Conservation (phyloP, 2,113 vertebrate species). For the Megalops atlanticus region DNA sequence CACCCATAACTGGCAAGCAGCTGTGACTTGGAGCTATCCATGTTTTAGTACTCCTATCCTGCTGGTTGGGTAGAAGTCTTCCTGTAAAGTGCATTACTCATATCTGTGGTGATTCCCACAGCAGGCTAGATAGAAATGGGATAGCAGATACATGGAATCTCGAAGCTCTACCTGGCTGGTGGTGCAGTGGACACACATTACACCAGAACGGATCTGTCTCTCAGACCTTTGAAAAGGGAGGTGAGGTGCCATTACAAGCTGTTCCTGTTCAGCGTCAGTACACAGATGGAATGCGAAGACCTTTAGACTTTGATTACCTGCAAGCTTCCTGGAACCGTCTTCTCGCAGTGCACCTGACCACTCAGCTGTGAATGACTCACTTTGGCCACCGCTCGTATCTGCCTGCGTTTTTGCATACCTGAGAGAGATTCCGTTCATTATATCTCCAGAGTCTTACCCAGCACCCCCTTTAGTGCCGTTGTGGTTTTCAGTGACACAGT, state of each 20-base stretch:
- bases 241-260: not conserved
- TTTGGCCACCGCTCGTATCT: not conserved
- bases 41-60: not conserved
- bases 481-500: no score
- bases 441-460: not conserved
- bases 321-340: not conserved
- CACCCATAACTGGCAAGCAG: no score
- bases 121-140: conserved; percentile 15
- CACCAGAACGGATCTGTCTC: not conserved
- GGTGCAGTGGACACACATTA: conserved; percentile 9
- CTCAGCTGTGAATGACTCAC: not conserved
- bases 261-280: not conserved
- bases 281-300: conserved; percentile 6
- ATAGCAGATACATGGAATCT: not conserved
- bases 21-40: no score
- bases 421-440: not conserved
- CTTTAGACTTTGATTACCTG: not conserved
- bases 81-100: conserved; percentile 46
- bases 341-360: not conserved
- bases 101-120: conserved; percentile 49
- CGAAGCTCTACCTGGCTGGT: conserved; percentile 18
- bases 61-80: conserved; percentile 27
- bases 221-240: not conserved
- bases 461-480: no score
- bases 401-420: no score